phyloP scores from a whole-genome alignment of 2,888 invertebrate species.

The Heliconius hortense region DNA sequence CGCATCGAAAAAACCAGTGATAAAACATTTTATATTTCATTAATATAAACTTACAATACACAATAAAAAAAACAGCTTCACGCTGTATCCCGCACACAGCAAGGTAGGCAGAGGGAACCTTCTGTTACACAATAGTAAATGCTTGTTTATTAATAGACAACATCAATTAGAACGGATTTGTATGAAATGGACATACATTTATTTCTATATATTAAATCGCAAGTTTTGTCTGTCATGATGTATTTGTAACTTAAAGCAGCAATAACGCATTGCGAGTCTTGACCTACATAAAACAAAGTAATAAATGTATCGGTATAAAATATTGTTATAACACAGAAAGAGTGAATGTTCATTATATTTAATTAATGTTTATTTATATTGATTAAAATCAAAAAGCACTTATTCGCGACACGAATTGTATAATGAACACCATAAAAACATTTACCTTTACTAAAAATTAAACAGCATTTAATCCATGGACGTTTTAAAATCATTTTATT shows the following conservation, averaged over 20 bases:
- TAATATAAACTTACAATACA: neutral
- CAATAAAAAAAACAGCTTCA: too few species aligned
- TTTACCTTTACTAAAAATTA: conserved; percentile 33
- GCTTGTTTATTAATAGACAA: neutral
- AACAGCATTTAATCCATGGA: conserved; percentile 11
- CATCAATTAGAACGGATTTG: neutral
- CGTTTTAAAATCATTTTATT: neutral
- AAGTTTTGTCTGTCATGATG: neutral
- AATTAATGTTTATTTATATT: conserved; percentile 36
- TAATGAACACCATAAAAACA: conserved; percentile 38
- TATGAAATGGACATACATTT: neutral
- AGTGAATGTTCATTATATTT: conserved; percentile 35
- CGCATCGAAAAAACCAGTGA: neutral
- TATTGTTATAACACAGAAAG: conserved; percentile 9
- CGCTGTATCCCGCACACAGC: too few species aligned
- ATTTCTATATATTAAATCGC: neutral
- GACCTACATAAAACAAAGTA: conserved; percentile 31
- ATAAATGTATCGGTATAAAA: conserved; percentile 24
- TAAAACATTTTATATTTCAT: neutral
- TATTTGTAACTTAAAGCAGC: conserved; percentile 13
- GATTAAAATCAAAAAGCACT: conserved; percentile 35
- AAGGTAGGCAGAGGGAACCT: too few species aligned
- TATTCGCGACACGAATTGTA: conserved; percentile 34
- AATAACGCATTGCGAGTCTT: conserved; percentile 28
- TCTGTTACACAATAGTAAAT: neutral